Conservation (phyloP, 2,888 invertebrate species). For the Fragum sueziense region DNA sequence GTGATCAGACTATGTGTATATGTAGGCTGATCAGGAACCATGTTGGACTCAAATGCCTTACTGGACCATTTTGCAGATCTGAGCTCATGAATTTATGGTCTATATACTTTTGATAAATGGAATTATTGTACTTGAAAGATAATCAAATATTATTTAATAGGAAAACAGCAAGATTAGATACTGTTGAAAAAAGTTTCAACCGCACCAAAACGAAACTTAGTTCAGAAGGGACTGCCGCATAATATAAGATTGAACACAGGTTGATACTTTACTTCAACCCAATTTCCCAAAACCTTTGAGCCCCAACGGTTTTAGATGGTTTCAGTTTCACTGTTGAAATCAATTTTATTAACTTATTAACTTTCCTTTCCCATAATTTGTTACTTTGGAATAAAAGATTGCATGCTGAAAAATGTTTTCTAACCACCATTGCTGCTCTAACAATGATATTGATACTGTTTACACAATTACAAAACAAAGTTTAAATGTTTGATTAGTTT, state of each 20-base stretch:
- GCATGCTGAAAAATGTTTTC: neutral
- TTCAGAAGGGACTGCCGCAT: neutral
- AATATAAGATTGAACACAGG: neutral
- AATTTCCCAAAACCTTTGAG: neutral
- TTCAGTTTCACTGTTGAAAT: neutral
- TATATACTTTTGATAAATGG: too few species aligned
- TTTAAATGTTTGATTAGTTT: too few species aligned
- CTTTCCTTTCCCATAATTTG: neutral
- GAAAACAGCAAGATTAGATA: constrained; percentile 20
- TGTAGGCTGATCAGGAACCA: too few species aligned
- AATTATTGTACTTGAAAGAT: too few species aligned
- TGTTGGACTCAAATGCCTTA: too few species aligned
- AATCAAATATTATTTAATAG: neutral
- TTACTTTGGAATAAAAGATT: neutral
- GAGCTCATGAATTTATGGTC: neutral
- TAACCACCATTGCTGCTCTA: neutral
- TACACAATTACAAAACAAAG: too few species aligned
- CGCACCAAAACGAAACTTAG: constrained; percentile 36
- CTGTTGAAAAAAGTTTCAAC: constrained; percentile 12
- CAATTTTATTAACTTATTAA: neutral
- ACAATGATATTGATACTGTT: too few species aligned
- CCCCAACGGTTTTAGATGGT: neutral
- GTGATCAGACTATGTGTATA: too few species aligned
- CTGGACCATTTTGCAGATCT: too few species aligned
- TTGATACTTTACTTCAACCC: neutral